These are phyloP conservation scores for Sebastes glaucus DNA, from an alignment of 2,797 vertebrate species.

Conservation along the genomic window DNA sequence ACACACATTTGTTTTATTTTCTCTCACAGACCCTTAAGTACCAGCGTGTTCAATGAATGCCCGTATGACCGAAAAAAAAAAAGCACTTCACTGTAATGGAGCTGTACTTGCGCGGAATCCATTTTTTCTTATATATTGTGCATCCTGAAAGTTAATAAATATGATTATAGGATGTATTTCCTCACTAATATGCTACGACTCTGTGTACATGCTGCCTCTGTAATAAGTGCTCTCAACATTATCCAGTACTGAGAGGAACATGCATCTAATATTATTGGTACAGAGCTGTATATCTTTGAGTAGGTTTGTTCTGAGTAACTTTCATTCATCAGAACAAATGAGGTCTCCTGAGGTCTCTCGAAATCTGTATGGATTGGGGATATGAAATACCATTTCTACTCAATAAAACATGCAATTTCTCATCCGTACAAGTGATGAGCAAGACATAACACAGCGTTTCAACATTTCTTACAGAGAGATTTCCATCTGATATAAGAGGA, in stretches of 20 bases:
- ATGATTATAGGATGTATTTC: background rate
- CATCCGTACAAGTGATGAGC: too few relatives aligned
- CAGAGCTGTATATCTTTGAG: background rate
- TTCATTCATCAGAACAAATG: background rate
- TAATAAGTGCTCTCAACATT: background rate
- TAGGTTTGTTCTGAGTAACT: background rate
- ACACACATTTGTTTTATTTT: background rate
- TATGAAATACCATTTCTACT: background rate
- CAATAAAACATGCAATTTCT: background rate
- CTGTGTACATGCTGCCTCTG: background rate
- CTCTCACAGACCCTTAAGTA: background rate
- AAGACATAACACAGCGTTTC: background rate
- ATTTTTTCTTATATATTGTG: background rate
- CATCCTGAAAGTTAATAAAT: background rate
- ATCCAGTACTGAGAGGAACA: background rate
- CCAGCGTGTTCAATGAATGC: accelerated
- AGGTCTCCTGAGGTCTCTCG: background rate
- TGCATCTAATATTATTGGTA: background rate
- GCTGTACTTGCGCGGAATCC: background rate
- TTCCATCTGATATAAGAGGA: background rate
- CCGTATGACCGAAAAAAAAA: background rate
- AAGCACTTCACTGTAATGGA: background rate
- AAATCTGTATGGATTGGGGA: background rate
- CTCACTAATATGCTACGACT: background rate
- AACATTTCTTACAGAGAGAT: background rate